Percentiles rank a stretch among this genome's conserved stretches.
Conservation (phyloP, 2,113 vertebrate species). For the Toxotes jaculatrix region DNA sequence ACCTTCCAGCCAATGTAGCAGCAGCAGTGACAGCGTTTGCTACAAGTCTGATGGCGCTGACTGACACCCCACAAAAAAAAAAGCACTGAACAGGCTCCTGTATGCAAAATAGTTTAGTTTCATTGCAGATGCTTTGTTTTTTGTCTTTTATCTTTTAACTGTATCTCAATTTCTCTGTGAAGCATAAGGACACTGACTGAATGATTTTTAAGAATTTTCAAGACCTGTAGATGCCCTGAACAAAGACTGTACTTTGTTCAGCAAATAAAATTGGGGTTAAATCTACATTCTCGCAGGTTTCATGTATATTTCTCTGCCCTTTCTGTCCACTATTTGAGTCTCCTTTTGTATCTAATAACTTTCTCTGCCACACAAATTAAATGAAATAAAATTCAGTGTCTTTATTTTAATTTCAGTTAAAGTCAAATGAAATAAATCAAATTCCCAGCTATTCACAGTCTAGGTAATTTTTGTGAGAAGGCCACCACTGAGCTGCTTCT, state of each 20-base stretch:
- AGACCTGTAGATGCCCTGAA: not conserved
- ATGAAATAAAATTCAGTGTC: constrained; percentile 13
- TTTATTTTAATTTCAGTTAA: constrained; percentile 36
- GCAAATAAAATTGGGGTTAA: not conserved
- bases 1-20: too few species aligned
- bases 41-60: too few species aligned
- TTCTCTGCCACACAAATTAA: constrained; percentile 3
- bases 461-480: constrained; percentile 20
- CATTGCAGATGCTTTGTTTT: too few species aligned
- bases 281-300: not conserved
- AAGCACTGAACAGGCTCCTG: too few species aligned
- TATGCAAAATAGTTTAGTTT: too few species aligned
- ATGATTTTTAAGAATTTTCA: not conserved
- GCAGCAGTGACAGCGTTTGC: too few species aligned
- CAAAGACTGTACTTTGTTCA: constrained; percentile 2
- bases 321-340: constrained; percentile 1
- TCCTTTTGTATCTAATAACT: not conserved
- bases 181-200: not conserved
- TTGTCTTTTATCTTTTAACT: too few species aligned
- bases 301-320: not conserved
- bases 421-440: constrained; percentile 41
- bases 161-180: too few species aligned
- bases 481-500: constrained; percentile 16
- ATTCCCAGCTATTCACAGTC: constrained; percentile 16
- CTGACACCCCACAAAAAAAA: too few species aligned